Evolutionary conservation across 2,797 vertebrate genomes (phyloP).

Genomic region (Vireo griseus): DNA sequence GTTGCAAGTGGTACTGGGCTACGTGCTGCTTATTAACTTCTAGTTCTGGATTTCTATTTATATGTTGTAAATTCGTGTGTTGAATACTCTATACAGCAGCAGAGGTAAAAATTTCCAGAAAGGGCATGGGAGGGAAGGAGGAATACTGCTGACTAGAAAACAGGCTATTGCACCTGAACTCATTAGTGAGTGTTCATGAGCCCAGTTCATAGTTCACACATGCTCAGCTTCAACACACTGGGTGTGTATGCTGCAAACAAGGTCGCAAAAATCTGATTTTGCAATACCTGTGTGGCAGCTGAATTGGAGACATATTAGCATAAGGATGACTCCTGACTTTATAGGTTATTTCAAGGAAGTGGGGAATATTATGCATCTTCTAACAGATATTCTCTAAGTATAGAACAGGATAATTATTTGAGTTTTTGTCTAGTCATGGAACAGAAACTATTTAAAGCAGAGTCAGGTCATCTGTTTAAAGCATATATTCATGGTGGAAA

Average conservation of each 20-base stretch:
- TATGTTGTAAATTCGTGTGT: not conserved
- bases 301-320: not conserved
- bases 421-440: conserved; percentile 51
- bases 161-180: not conserved
- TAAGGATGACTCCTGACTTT: not conserved
- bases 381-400: conserved; percentile 27
- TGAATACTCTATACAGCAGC: not conserved
- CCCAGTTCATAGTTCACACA: not conserved
- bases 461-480: conserved; percentile 37
- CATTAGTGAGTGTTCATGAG: not conserved
- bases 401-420: conserved; percentile 30
- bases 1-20: not conserved
- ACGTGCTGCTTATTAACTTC: not conserved
- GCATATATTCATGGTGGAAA: conserved; percentile 28
- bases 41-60: not conserved
- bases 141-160: not conserved
- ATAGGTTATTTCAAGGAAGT: not conserved
- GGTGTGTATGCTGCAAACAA: not conserved
- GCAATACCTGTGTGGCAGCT: not conserved
- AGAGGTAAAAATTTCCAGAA: not conserved
- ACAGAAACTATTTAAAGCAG: conserved; percentile 53
- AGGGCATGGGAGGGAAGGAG: not conserved
- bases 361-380: not conserved
- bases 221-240: not conserved
- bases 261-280: not conserved